Evolutionary conservation across 2,888 invertebrate species (phyloP).

Genomic region (Melinaea marsaeus): DNA sequence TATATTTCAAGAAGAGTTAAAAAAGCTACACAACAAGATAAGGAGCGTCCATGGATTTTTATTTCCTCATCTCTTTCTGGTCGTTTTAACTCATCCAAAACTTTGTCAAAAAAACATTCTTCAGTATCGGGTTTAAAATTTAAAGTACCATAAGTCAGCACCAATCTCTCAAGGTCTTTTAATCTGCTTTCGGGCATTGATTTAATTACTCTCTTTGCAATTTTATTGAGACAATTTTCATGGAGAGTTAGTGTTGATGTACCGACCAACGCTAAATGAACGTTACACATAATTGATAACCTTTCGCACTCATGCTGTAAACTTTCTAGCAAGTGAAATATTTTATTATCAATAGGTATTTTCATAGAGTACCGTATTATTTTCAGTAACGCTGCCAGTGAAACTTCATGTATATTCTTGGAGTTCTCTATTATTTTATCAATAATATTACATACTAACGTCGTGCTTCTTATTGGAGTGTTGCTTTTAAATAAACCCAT

Average conservation of each 20-base stretch:
- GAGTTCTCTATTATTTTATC: constrained; percentile 69
- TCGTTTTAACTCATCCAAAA: constrained; percentile 71
- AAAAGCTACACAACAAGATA: constrained; percentile 79
- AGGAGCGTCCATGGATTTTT: constrained; percentile 75
- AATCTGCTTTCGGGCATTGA: constrained; percentile 74
- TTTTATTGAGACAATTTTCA: constrained; percentile 52
- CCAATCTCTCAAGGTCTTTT: constrained; percentile 86
- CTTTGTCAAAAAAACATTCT: constrained; percentile 55
- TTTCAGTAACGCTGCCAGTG: constrained; percentile 82
- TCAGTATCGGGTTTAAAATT: constrained; percentile 74
- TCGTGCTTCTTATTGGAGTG: constrained; percentile 76
- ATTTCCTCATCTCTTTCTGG: constrained; percentile 77
- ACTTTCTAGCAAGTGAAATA: constrained; percentile 73
- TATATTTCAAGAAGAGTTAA: constrained; percentile 76
- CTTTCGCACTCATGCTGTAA: constrained; percentile 76
- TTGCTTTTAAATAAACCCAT: constrained; percentile 89
- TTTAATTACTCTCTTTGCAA: constrained; percentile 72
- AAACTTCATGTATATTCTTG: constrained; percentile 79
- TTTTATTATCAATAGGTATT: constrained; percentile 58
- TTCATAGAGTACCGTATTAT: constrained; percentile 78
- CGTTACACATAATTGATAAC: constrained; percentile 79
- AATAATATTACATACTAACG: constrained; percentile 72
- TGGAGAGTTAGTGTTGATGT: constrained; percentile 67
- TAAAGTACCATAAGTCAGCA: constrained; percentile 80
- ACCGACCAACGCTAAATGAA: constrained; percentile 82